Percentiles rank a stretch among this genome's conserved stretches.
phyloP scores from a whole-genome alignment of 2,113 vertebrate genomes.

The Scopus umbretta region DNA sequence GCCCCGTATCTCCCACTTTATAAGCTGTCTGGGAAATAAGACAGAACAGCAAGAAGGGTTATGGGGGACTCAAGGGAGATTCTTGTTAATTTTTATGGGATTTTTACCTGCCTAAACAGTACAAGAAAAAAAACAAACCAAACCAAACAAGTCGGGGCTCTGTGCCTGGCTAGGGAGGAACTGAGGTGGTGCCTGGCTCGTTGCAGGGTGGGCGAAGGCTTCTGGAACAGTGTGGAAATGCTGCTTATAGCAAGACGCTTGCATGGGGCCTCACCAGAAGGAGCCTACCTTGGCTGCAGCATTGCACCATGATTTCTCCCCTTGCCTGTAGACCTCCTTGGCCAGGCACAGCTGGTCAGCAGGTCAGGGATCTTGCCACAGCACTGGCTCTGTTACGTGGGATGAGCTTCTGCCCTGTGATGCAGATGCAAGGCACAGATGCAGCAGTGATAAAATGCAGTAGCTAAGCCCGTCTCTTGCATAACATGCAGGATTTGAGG shows the following conservation, averaged over 20 bases:
- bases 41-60: neutral
- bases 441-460: neutral
- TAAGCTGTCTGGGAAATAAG: too few species aligned
- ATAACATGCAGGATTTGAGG: accelerated
- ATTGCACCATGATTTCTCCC: too few species aligned
- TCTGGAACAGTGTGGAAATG: neutral
- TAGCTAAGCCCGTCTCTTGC: neutral
- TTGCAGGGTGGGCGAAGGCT: neutral
- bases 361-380: too few species aligned
- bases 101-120: neutral
- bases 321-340: neutral
- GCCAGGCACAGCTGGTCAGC: neutral
- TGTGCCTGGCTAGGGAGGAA: neutral
- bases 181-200: neutral
- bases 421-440: neutral
- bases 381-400: accelerated
- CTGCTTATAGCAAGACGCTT: neutral
- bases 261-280: neutral
- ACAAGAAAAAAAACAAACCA: neutral
- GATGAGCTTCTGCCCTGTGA: neutral
- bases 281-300: neutral
- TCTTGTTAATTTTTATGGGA: neutral
- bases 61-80: neutral
- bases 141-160: too few species aligned
- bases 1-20: neutral